These are phyloP conservation scores for Physeter macrocephalus DNA, from an alignment of 2,113 vertebrate species.

Conservation along the genomic window DNA sequence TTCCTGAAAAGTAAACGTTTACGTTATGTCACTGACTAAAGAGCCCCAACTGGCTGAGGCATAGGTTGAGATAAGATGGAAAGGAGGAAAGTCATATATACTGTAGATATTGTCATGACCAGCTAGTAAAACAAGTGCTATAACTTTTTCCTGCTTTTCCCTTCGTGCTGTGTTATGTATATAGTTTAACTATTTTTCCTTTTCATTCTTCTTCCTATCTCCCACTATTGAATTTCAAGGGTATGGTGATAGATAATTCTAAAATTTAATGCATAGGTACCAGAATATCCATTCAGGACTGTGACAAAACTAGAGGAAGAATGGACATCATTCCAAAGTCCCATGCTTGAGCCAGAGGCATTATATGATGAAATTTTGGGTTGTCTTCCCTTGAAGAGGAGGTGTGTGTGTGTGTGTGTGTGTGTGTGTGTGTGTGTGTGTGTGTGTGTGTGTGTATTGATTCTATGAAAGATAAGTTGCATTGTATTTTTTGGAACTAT, in stretches of 20 bases:
- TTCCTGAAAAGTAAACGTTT: not conserved
- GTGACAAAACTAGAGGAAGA: not conserved
- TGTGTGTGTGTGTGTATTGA: not conserved
- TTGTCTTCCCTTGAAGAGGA: not conserved
- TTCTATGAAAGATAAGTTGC: not conserved
- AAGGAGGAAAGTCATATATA: not conserved
- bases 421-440: not conserved
- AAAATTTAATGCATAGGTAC: not conserved
- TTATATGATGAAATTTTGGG: not conserved
- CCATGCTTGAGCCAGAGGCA: not conserved
- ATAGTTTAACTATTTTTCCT: not conserved
- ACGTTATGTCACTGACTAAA: not conserved
- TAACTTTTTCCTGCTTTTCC: not conserved
- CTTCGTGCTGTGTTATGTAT: not conserved
- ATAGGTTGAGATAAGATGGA: not conserved
- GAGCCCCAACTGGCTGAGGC: not conserved
- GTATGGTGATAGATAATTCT: not conserved
- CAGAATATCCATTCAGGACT: not conserved
- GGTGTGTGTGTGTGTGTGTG: not conserved
- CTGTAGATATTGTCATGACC: not conserved
- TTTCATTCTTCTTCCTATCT: not conserved
- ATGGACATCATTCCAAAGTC: not conserved
- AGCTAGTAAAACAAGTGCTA: not conserved
- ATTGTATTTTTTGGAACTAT: not conserved
- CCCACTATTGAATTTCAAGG: not conserved